These are phyloP conservation scores for Aptenodytes forsteri DNA, from an alignment of 2,113 vertebrate genomes.

Conservation along the genomic window DNA sequence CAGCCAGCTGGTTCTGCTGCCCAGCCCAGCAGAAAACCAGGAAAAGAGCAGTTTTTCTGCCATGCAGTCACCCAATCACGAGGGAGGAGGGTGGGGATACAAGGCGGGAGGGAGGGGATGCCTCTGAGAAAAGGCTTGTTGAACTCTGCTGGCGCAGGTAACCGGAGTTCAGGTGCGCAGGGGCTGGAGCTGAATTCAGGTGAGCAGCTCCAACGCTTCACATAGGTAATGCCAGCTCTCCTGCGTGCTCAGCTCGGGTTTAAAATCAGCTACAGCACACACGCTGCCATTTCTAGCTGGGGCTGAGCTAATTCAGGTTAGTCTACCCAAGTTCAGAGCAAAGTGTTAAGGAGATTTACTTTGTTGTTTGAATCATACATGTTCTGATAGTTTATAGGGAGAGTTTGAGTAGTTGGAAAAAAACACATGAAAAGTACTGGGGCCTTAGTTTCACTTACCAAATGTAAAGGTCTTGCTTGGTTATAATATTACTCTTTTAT, in stretches of 20 bases:
- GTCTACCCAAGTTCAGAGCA: background rate
- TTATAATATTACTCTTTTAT: background rate
- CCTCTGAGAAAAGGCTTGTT: background rate
- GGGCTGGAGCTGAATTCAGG: background rate
- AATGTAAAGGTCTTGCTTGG: background rate
- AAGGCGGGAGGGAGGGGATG: background rate
- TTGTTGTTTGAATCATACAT: background rate
- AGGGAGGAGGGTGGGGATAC: background rate
- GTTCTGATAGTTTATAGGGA: background rate
- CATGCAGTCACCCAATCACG: rapidly evolving
- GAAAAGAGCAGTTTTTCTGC: background rate
- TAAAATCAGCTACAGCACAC: rapidly evolving
- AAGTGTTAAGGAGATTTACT: background rate
- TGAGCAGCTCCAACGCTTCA: background rate
- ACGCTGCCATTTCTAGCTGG: rapidly evolving
- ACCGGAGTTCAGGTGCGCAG: rapidly evolving
- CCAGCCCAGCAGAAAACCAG: background rate
- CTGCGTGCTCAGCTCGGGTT: background rate
- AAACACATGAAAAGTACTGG: rapidly evolving
- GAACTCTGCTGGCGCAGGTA: background rate
- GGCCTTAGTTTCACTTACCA: background rate
- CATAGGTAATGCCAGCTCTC: rapidly evolving
- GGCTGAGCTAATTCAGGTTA: background rate
- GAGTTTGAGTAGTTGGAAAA: background rate
- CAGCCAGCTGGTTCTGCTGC: background rate